Evolutionary conservation across 2,113 vertebrate genomes (phyloP), one percentile per base, ranked within the genome.

Genomic region (Elephas maximus): DNA sequence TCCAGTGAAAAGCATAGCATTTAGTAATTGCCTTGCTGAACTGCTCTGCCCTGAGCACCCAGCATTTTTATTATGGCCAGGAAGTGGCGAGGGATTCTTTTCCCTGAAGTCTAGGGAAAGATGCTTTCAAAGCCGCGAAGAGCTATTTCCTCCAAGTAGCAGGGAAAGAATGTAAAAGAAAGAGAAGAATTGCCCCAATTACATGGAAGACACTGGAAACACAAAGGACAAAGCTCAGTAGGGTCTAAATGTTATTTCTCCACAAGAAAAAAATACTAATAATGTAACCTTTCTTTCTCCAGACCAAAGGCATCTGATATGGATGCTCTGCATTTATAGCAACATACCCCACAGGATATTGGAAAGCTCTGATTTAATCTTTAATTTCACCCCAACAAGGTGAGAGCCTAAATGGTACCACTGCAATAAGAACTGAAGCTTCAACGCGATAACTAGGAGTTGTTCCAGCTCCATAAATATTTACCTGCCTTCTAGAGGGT

Each of bases 341-440:
- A 95, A 96, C 96, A 97, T 73, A 93, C 57, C 78, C 93, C 92
- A 89, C 97, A 97, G 97, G 98, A 97, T 98, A 98, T 98, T 97
- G 97, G 97, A 98, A 97, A 96, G 63, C 71, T 95, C 95, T 95
- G 98, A 98, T 98, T 98, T 92, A 93, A 98, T 98, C 98, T 98
- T 98, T 98, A 97, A 98, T 98, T 98, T 97, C 92, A 91, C 79
- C 74, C 94, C 91, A 96, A 93, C 93, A 97, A 97, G 96, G 90
- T 97, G 78, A 90, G 51, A 30, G 73, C 62, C 93, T 95, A 93
- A 94, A 94, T 37, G 65, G 24, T 86, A 63, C 81, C 78, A 86
- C 15, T 41, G 76, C 41, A 94, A 69, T 88, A 86, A 94, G 73
- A 92, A 0, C 71, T 69, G 87, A 88, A 85, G 79, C 78, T 89